phyloP scores from a whole-genome alignment of 2,888 invertebrate species.

The Blastobasis adustella region DNA sequence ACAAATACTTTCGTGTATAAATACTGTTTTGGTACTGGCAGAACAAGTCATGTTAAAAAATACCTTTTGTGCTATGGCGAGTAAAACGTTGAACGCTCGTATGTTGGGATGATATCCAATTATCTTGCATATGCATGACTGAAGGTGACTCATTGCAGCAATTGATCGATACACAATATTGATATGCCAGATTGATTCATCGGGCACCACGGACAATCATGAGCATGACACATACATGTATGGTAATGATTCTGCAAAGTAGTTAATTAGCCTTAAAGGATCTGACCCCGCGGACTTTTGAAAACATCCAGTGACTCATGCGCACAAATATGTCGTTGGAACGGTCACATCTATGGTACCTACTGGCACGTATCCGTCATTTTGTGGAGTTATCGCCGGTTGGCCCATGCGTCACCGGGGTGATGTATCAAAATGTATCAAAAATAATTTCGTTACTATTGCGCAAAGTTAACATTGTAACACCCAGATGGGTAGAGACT shows the following conservation, averaged over 20 bases:
- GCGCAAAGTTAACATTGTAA: slow-evolving; percentile 12
- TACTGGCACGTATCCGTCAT: slow-evolving; percentile 26
- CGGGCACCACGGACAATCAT: slow-evolving; percentile 30
- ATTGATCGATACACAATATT: slow-evolving; percentile 15
- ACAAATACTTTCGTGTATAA: too few species aligned
- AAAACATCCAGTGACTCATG: slow-evolving; percentile 37
- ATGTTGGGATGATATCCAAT: neutral
- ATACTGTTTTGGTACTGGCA: too few species aligned
- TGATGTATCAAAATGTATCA: slow-evolving; percentile 2
- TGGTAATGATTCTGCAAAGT: slow-evolving; percentile 45
- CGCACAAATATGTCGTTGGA: slow-evolving; percentile 32
- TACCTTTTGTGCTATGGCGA: too few species aligned
- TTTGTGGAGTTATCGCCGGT: slow-evolving; percentile 14
- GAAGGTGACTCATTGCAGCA: slow-evolving; percentile 6
- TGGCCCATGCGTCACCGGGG: slow-evolving; percentile 12
- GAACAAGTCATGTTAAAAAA: too few species aligned
- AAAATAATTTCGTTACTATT: neutral
- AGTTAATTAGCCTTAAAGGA: slow-evolving; percentile 27
- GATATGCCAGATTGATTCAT: slow-evolving; percentile 43
- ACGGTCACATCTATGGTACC: slow-evolving; percentile 11
- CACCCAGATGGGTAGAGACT: neutral
- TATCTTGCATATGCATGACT: neutral
- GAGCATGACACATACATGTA: slow-evolving; percentile 47
- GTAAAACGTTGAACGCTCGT: too few species aligned
- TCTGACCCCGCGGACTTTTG: slow-evolving; percentile 34